These are phyloP conservation scores for Acanthis flammea DNA, from an alignment of 2,797 vertebrate genomes.

Conservation along the genomic window DNA sequence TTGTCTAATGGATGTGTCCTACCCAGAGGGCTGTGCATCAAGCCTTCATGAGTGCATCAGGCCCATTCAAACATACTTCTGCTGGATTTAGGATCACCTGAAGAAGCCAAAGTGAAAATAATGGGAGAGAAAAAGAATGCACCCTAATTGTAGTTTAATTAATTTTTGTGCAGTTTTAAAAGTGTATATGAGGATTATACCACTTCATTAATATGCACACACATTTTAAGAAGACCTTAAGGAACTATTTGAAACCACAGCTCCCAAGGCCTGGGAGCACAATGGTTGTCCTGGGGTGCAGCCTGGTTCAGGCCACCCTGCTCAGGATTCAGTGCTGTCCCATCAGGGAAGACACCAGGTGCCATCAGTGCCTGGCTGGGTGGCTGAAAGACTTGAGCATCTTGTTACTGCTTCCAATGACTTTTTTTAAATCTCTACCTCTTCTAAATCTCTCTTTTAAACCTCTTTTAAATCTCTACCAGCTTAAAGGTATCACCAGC, in stretches of 20 bases:
- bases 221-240: too few species aligned
- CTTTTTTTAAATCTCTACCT: conserved; percentile 68
- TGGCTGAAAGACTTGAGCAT: neutral
- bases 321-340: neutral
- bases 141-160: neutral
- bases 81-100: neutral
- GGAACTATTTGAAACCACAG: neutral
- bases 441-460: conserved; percentile 69
- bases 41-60: neutral
- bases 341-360: neutral
- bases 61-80: neutral
- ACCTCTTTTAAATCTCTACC: conserved; percentile 60
- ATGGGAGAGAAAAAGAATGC: neutral
- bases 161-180: neutral
- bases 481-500: conserved; percentile 9
- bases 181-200: neutral
- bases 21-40: neutral
- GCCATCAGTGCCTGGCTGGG: neutral
- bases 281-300: neutral
- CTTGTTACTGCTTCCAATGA: neutral
- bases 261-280: rapidly evolving
- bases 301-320: neutral
- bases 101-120: neutral
- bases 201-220: neutral
- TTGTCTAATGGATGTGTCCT: rapidly evolving